Evolutionary conservation across 2,888 invertebrate genomes (phyloP).

Genomic region (Eremobia ochroleuca): DNA sequence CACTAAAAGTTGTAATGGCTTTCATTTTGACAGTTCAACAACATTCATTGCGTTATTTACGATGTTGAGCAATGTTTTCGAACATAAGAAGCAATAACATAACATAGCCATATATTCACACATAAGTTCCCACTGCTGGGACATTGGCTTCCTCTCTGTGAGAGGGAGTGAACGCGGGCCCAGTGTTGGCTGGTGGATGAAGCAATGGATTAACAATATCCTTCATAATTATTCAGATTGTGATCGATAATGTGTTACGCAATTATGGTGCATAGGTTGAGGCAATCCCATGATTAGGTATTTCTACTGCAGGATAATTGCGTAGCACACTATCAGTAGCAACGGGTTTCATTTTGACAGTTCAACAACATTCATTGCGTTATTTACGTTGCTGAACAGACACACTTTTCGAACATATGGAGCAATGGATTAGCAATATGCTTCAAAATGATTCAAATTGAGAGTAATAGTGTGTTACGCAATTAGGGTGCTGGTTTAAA

Average conservation of each 20-base stretch:
- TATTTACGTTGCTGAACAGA: too few species aligned
- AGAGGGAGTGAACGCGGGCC: neutral
- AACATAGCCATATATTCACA: neutral
- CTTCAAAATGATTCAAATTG: too few species aligned
- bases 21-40: neutral
- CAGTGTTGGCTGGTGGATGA: neutral
- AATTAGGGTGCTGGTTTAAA: too few species aligned
- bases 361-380: too few species aligned
- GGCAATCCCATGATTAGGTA: neutral
- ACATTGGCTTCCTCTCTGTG: neutral
- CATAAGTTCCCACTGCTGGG: neutral
- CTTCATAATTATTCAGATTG: neutral
- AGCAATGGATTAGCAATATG: too few species aligned
- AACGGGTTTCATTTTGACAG: too few species aligned
- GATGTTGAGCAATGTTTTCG: neutral
- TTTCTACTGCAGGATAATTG: too few species aligned
- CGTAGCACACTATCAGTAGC: too few species aligned
- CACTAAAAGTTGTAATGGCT: neutral
- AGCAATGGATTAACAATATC: neutral
- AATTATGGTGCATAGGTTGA: neutral
- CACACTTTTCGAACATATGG: too few species aligned
- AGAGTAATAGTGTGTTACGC: too few species aligned
- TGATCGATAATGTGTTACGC: neutral
- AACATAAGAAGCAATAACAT: neutral
- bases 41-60: neutral